A percentile compares a stretch with the other conserved stretches of the same genome.
Conservation (phyloP, 2,888 invertebrate genomes). For the Phrixothrix hirtus region DNA sequence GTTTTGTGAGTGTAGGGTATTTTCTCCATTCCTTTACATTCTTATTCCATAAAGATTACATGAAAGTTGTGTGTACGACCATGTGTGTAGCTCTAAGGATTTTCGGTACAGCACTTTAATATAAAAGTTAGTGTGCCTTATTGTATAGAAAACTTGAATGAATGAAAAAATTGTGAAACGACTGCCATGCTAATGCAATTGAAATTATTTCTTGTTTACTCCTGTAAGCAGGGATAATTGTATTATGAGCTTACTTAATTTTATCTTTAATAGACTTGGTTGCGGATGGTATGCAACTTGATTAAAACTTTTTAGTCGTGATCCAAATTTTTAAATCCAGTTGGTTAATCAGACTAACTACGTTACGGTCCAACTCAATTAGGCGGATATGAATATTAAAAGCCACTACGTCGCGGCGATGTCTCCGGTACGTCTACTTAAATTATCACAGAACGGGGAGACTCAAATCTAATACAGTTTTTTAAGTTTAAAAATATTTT, state of each 20-base stretch:
- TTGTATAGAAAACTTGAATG: slow-evolving; percentile 8
- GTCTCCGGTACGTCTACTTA: slow-evolving; percentile 22
- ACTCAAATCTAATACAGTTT: too few species aligned
- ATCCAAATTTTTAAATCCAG: slow-evolving; percentile 48
- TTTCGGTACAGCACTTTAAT: slow-evolving; percentile 25
- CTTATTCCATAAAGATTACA: slow-evolving; percentile 40
- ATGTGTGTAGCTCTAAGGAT: slow-evolving; percentile 31
- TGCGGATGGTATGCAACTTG: slow-evolving; percentile 43
- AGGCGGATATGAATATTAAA: slow-evolving; percentile 53
- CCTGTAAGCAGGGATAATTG: slow-evolving; percentile 43
- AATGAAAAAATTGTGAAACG: background rate
- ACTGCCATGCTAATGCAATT: slow-evolving; percentile 36
- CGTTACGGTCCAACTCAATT: slow-evolving; percentile 52
- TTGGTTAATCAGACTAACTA: slow-evolving; percentile 52
- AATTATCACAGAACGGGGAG: slow-evolving; percentile 9
- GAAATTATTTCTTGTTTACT: slow-evolving; percentile 48
- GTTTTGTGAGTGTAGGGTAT: slow-evolving; percentile 13
- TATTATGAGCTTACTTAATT: slow-evolving; percentile 48
- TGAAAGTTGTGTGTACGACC: slow-evolving; percentile 34
- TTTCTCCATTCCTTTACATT: slow-evolving; percentile 31
- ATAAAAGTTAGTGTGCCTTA: too few species aligned
- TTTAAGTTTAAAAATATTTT: too few species aligned
- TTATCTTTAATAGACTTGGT: slow-evolving; percentile 38
- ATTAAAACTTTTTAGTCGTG: slow-evolving; percentile 52
- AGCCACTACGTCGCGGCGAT: slow-evolving; percentile 29